These are phyloP conservation scores for Camponotus floridanus DNA, from an alignment of 1,140 invertebrate genomes.

Conservation along the genomic window DNA sequence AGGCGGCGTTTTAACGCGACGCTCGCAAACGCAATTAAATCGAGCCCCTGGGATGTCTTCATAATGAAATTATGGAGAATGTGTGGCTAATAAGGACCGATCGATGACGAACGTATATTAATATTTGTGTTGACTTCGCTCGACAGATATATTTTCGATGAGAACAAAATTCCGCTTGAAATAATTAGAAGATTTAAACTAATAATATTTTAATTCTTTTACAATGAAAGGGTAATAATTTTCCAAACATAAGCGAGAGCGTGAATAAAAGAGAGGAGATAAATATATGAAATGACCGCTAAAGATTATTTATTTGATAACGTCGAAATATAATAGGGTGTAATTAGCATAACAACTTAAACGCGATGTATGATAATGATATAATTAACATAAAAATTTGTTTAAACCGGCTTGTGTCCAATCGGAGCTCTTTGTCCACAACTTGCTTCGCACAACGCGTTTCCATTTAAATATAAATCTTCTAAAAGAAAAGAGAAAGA, in stretches of 20 bases:
- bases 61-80: conserved; percentile 40
- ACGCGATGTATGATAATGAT: neutral
- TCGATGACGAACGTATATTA: neutral
- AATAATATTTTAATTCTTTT: neutral
- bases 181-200: neutral
- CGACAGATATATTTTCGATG: neutral
- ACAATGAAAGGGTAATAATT: neutral
- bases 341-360: conserved; percentile 18
- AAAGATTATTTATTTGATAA: conserved; percentile 25
- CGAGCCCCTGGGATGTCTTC: conserved; percentile 41
- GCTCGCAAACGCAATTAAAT: conserved; percentile 51
- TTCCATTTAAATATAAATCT: conserved; percentile 35
- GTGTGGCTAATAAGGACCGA: neutral
- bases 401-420: conserved; percentile 8
- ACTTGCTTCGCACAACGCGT: neutral
- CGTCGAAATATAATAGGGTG: neutral
- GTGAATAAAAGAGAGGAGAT: neutral
- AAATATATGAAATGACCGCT: neutral
- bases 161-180: neutral
- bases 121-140: neutral
- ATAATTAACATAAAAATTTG: conserved; percentile 40
- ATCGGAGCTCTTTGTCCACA: neutral
- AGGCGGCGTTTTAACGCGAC: conserved; percentile 10
- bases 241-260: neutral
- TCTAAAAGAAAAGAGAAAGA: neutral